A percentile compares a stretch with the other conserved stretches of the same genome.
Evolutionary conservation across 2,888 invertebrate genomes (phyloP).

Genomic region (Leucania comma): DNA sequence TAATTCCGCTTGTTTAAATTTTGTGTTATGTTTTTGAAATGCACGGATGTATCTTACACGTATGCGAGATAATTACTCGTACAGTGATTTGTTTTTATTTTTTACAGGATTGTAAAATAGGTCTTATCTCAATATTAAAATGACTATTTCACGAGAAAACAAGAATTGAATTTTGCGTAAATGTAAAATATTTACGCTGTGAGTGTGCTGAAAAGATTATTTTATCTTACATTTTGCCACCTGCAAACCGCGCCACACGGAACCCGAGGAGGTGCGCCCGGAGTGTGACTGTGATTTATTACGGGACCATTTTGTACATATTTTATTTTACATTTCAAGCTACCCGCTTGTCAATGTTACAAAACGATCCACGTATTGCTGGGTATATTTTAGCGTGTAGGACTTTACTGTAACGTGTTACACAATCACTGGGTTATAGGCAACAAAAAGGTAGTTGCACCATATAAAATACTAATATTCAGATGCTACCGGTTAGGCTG

Average conservation of each 20-base stretch:
- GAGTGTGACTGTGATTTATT: conserved; percentile 56
- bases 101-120: background rate
- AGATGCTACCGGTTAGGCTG: no score
- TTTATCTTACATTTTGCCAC: conserved; percentile 48
- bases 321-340: conserved; percentile 53
- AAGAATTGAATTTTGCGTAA: background rate
- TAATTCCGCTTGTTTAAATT: background rate
- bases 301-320: conserved; percentile 51
- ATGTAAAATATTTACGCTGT: background rate
- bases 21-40: background rate
- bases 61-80: no score
- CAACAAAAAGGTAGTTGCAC: no score
- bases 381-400: conserved; percentile 9
- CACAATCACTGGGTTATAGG: background rate
- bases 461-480: background rate
- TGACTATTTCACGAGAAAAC: background rate
- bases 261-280: conserved; percentile 30
- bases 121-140: background rate
- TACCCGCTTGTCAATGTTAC: conserved; percentile 56
- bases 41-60: no score
- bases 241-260: conserved; percentile 23
- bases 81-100: no score
- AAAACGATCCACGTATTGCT: conserved; percentile 22
- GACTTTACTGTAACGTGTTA: background rate
- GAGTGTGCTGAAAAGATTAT: conserved; percentile 14